Conservation (phyloP, 1,140 invertebrate species). For the Ceratoteleas bidentatus region DNA sequence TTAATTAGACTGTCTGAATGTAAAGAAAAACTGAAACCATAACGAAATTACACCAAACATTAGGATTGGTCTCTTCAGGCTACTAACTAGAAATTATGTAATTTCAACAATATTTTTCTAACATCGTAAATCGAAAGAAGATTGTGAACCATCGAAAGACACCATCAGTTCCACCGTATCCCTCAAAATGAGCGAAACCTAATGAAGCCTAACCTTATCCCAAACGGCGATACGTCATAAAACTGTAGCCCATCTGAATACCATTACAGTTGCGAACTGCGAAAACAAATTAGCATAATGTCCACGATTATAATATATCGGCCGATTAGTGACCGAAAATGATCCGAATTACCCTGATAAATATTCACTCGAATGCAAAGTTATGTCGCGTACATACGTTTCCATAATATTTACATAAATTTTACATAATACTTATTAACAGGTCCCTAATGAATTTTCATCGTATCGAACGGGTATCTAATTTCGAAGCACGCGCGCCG, state of each 20-base stretch:
- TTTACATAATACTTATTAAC: conserved; percentile 5
- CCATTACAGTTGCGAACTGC: background rate
- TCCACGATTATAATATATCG: conserved; percentile 2
- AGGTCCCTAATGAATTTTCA: background rate
- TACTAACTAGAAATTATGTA: no score
- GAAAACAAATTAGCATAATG: conserved; percentile 2
- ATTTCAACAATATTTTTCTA: no score
- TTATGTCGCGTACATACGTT: background rate
- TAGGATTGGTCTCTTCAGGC: no score
- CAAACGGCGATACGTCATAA: background rate
- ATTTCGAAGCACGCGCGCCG: background rate
- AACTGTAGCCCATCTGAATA: background rate
- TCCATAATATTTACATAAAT: conserved; percentile 3
- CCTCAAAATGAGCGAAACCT: no score
- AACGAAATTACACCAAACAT: no score
- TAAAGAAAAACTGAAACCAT: no score
- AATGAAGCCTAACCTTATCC: no score
- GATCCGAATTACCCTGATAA: background rate
- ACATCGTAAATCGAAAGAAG: no score
- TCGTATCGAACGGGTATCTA: background rate
- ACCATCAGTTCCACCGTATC: no score
- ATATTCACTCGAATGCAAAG: conserved; percentile 3
- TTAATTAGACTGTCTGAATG: no score
- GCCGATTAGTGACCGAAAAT: conserved; percentile 5
- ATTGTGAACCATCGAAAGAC: no score